Conservation (phyloP, 2,113 vertebrate genomes). For the Panthera leo region DNA sequence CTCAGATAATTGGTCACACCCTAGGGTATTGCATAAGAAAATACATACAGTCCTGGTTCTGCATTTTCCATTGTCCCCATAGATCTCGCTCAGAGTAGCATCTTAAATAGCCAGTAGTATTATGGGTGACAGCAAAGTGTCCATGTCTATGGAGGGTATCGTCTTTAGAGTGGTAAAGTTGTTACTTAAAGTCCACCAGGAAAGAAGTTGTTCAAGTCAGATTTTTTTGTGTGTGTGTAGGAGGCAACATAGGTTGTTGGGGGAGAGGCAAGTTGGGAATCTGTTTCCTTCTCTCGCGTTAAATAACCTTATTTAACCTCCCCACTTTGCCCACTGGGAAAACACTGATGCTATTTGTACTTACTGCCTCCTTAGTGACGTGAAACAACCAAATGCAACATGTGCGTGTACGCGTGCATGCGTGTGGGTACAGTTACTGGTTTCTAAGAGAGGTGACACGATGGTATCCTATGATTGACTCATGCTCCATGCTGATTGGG, state of each 20-base stretch:
- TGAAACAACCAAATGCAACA: neutral
- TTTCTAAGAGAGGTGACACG: neutral
- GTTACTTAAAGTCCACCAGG: neutral
- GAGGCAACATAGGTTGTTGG: conserved; percentile 18
- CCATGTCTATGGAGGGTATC: rapidly evolving
- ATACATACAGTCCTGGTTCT: neutral
- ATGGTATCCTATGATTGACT: neutral
- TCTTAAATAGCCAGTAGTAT: neutral
- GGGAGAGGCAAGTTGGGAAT: neutral
- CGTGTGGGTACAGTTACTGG: neutral
- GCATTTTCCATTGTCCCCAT: conserved; percentile 44
- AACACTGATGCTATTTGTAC: conserved; percentile 32
- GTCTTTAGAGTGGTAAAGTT: neutral
- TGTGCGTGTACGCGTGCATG: neutral
- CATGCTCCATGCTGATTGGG: neutral
- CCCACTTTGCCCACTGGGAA: conserved; percentile 39
- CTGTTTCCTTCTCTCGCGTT: neutral
- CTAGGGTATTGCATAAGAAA: conserved; percentile 63
- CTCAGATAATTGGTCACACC: conserved; percentile 64
- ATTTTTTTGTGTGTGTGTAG: neutral
- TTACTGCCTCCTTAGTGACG: conserved; percentile 28
- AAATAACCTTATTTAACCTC: conserved; percentile 63
- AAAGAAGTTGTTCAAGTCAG: neutral
- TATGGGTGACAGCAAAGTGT: neutral
- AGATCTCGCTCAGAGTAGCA: neutral